Conservation (phyloP, 2,113 vertebrate species). For the Oryzias woworae region DNA sequence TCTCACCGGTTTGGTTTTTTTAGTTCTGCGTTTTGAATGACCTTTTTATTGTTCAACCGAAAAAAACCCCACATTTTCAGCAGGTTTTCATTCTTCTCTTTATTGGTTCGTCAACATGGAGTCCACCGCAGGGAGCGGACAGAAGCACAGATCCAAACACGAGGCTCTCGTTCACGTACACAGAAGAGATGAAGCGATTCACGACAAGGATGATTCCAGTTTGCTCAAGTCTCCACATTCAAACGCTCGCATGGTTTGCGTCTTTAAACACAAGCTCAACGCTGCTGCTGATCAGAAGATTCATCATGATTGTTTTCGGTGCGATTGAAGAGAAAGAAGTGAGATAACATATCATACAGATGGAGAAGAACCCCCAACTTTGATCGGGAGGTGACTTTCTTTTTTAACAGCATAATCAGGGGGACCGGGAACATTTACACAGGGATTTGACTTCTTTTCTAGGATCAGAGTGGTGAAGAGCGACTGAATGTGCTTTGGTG, state of each 20-base stretch:
- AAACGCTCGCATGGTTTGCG: slow-evolving; percentile 72
- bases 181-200: slow-evolving; percentile 61
- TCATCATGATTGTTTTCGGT: slow-evolving; percentile 62
- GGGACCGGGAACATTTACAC: slow-evolving; percentile 83
- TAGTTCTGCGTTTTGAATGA: no score
- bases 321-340: slow-evolving; percentile 58
- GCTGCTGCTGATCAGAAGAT: slow-evolving; percentile 81
- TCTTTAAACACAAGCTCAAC: slow-evolving; percentile 85
- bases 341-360: slow-evolving; percentile 84
- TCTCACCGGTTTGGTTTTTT: no score
- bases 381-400: slow-evolving; percentile 84
- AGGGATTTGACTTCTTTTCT: slow-evolving; percentile 53
- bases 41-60: not conserved
- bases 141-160: slow-evolving; percentile 71
- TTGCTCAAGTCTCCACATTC: slow-evolving; percentile 72
- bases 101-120: slow-evolving; percentile 80
- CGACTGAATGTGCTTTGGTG: slow-evolving; percentile 58
- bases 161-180: slow-evolving; percentile 68
- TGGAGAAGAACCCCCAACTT: slow-evolving; percentile 83
- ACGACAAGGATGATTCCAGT: slow-evolving; percentile 77
- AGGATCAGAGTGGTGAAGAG: slow-evolving; percentile 29
- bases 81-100: slow-evolving; percentile 38
- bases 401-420: slow-evolving; percentile 82
- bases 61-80: not conserved
- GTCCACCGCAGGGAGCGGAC: slow-evolving; percentile 65